Percentiles rank a stretch among this genome's conserved stretches.
phyloP scores from a whole-genome alignment of 1,140 invertebrate species.

The Drosophila burlai region DNA sequence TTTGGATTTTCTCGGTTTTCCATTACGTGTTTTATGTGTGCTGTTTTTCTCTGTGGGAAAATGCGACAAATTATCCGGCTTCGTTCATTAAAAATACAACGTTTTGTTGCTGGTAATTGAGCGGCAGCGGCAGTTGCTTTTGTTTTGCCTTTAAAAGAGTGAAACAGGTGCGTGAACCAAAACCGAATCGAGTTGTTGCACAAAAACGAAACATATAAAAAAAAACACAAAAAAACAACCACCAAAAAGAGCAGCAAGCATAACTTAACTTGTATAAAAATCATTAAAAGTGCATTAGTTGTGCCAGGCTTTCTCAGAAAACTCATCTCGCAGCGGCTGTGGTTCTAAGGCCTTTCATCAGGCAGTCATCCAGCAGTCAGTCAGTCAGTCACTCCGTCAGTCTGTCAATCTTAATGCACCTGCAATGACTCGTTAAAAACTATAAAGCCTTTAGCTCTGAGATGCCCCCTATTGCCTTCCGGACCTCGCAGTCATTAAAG shows the following conservation, averaged over 20 bases:
- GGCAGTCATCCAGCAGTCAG: slow-evolving; percentile 7
- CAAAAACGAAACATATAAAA: background rate
- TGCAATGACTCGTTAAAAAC: slow-evolving; percentile 73
- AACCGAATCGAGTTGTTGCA: slow-evolving; percentile 32
- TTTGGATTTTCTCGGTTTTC: slow-evolving; percentile 23
- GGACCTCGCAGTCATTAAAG: slow-evolving; percentile 44
- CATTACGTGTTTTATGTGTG: slow-evolving; percentile 5
- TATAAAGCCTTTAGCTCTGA: slow-evolving; percentile 11
- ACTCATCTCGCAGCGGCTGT: slow-evolving; percentile 24
- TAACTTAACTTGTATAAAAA: slow-evolving; percentile 27
- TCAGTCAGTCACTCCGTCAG: slow-evolving; percentile 21
- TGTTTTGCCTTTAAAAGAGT: slow-evolving; percentile 66
- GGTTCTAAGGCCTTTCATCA: slow-evolving; percentile 59
- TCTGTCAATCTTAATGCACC: slow-evolving; percentile 60
- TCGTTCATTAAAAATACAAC: slow-evolving; percentile 63
- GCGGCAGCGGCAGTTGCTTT: slow-evolving; percentile 75
- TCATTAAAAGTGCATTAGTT: slow-evolving; percentile 80
- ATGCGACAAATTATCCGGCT: slow-evolving; percentile 60
- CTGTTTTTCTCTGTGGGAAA: slow-evolving; percentile 41
- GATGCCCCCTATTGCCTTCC: slow-evolving; percentile 38
- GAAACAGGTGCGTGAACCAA: slow-evolving; percentile 72
- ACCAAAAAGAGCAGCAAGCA: slow-evolving; percentile 6
- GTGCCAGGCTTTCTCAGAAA: slow-evolving; percentile 11
- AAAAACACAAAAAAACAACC: slow-evolving; percentile 2
- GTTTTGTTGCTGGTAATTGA: slow-evolving; percentile 78